These are phyloP conservation scores for Agrilus cyanescens DNA, from an alignment of 2,888 invertebrate genomes.

Conservation along the genomic window DNA sequence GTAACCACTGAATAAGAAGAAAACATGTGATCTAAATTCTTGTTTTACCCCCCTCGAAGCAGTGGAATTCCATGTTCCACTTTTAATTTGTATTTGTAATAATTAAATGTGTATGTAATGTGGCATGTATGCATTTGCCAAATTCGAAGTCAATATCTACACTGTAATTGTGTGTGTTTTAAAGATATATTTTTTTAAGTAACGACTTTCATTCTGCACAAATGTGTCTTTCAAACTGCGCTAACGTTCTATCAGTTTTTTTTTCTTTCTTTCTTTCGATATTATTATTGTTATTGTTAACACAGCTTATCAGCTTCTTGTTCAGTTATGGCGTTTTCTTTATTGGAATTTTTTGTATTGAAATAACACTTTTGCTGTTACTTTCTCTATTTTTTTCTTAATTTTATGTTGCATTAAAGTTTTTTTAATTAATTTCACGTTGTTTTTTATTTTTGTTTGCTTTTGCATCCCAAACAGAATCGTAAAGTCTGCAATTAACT, in stretches of 20 bases:
- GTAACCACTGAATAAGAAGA: constrained; percentile 22
- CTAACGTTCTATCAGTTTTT: constrained; percentile 8
- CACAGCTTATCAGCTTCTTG: constrained; percentile 13
- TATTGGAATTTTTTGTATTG: not conserved
- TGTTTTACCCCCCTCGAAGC: not conserved
- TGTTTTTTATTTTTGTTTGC: constrained; percentile 8
- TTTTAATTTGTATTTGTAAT: constrained; percentile 15
- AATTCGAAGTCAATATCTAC: constrained; percentile 55
- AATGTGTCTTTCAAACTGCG: constrained; percentile 21
- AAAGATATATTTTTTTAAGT: constrained; percentile 36
- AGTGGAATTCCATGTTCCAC: not conserved
- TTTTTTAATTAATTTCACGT: constrained; percentile 21
- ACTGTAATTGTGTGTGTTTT: constrained; percentile 44
- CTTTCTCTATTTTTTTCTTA: constrained; percentile 21
- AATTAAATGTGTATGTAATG: constrained; percentile 24
- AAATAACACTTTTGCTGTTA: constrained; percentile 17
- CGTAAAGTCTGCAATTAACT: too few species aligned
- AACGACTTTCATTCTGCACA: too few species aligned
- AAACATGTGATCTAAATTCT: constrained; percentile 12
- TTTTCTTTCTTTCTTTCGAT: constrained; percentile 10
- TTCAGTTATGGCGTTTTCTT: constrained; percentile 8
- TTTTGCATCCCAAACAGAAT: constrained; percentile 1
- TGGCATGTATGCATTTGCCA: constrained; percentile 42
- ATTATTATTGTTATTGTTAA: constrained; percentile 13
- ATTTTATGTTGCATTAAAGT: constrained; percentile 24